Conservation (phyloP, 2,888 invertebrate genomes). For the Stramonita haemastoma region DNA sequence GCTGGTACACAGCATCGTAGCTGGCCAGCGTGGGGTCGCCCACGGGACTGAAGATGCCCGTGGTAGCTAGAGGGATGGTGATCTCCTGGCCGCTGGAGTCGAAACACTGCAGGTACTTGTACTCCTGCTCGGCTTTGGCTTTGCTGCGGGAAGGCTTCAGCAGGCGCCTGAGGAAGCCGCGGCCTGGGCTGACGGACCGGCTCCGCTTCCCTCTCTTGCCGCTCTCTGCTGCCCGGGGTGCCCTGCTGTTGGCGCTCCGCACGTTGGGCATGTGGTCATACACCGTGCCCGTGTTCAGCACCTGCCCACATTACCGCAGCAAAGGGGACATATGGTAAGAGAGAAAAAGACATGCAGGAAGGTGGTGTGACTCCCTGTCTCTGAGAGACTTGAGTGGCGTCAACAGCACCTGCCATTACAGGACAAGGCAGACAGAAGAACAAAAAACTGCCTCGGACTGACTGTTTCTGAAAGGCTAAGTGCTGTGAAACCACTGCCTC, state of each 20-base stretch:
- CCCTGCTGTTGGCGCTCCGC: background rate
- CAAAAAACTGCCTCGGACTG: no score
- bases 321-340: background rate
- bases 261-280: constrained; percentile 46
- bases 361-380: no score
- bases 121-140: constrained; percentile 64
- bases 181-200: constrained; percentile 46
- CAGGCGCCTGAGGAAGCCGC: constrained; percentile 63
- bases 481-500: no score
- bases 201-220: constrained; percentile 25
- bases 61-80: constrained; percentile 71
- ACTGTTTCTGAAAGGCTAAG: no score
- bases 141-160: constrained; percentile 61
- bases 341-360: background rate
- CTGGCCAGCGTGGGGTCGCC: constrained; percentile 64
- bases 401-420: no score
- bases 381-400: no score
- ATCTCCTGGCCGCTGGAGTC: constrained; percentile 64
- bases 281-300: constrained; percentile 60
- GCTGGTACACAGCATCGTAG: constrained; percentile 69
- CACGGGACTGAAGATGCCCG: constrained; percentile 72
- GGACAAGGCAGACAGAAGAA: no score
- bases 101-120: constrained; percentile 72
- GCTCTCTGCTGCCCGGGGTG: background rate
- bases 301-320: constrained; percentile 16